Conservation (phyloP, 2,113 vertebrate species). For the Pelecanus crispus region DNA sequence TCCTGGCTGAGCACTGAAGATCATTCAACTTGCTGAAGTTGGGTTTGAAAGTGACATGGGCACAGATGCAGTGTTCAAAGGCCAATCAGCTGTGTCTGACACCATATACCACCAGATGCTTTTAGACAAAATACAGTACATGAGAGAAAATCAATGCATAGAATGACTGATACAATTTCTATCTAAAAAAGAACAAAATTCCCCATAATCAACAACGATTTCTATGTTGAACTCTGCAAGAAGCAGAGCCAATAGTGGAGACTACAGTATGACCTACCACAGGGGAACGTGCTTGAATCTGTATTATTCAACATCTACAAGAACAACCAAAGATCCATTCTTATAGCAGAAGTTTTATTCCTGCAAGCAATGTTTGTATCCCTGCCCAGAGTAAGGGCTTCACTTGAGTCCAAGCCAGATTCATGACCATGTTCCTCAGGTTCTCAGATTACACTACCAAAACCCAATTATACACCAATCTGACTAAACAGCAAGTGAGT, state of each 20-base stretch:
- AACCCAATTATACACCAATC: background rate
- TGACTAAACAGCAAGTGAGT: background rate
- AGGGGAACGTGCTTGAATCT: background rate
- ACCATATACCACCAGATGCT: constrained; percentile 41
- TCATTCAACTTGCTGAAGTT: constrained; percentile 40
- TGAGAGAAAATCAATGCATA: constrained; percentile 3
- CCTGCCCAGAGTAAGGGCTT: background rate
- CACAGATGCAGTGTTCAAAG: constrained; percentile 61
- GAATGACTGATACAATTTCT: constrained; percentile 2
- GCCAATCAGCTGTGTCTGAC: constrained; percentile 59
- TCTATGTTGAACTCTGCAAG: background rate
- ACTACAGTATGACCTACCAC: background rate
- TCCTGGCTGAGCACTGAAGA: constrained; percentile 50
- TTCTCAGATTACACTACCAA: background rate
- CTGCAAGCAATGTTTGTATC: background rate
- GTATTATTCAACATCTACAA: background rate
- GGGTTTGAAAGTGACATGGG: constrained; percentile 41
- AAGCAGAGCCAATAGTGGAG: background rate
- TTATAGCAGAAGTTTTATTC: background rate
- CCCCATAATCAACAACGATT: background rate
- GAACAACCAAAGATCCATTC: background rate
- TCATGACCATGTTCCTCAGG: background rate
- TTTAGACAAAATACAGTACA: constrained; percentile 40
- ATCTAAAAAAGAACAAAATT: background rate
- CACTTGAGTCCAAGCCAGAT: background rate